Base-by-base conservation (phyloP, 2,797 vertebrate genomes). In the Taenioides sp. region DNA sequence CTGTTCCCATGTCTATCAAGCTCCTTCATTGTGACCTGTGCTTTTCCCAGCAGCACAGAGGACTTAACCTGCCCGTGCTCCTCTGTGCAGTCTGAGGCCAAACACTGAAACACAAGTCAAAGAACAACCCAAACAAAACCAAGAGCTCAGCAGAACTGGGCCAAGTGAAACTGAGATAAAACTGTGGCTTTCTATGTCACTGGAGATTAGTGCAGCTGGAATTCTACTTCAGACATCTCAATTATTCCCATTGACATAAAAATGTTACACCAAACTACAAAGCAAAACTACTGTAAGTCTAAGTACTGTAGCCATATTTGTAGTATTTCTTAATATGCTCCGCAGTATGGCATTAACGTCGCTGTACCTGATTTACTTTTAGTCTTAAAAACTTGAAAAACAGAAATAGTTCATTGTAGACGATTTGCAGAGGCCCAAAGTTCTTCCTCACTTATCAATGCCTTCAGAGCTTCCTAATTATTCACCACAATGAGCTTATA, bases 221-320 rank as follows among this genome's bases (percentile, higher is more conserved):
- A 60, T 82, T 79, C 81, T 76, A 83, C 76, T 81, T 73, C 43
- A 47, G 43, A 77, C 78, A 75, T 77, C 68, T 77, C 77, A 47
- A 2, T 74, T 72, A 79, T 80, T 87, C 78, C 81, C 79, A 87
- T 85, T 85, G 84, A 86, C 64, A 49, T 76, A 74, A 93, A 91
- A 92, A 90, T 91, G 86, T 91, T 91, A 91, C 82, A 49, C 57
- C 22, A 40, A 43, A 43, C 40, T 4, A 47, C 2, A 0, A 28
- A 31, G 27, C 58, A 20, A n/a, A 52, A 52, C 1, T 20, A 52
- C 50, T 20, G 43, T 4, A 17, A 47, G 4, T n/a, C n/a, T n/a
- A n/a, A n/a, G n/a, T n/a, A 47, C 16, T 4, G 4, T 16, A 47
- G 43, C 16, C 43, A 47, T 47, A 47, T 47, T 47, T 16, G 43